Conservation (phyloP, 2,113 vertebrate genomes). For the Tragelaphus strepsiceros region DNA sequence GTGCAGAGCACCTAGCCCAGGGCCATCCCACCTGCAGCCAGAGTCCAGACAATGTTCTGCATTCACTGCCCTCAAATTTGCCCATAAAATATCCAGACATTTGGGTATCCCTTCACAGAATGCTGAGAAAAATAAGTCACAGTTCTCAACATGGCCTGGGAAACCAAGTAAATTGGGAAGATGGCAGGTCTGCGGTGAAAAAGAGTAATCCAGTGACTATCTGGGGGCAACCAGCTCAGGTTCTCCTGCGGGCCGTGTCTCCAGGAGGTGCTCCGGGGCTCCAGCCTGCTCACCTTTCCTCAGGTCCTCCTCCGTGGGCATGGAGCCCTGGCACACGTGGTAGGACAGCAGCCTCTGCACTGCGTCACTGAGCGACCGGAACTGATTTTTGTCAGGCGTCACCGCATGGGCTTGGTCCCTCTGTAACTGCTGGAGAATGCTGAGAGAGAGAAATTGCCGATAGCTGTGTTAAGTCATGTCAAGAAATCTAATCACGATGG, state of each 20-base stretch:
- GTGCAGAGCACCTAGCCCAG: too few species aligned
- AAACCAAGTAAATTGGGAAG: background rate
- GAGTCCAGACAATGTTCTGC: background rate
- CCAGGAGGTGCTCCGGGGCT: background rate
- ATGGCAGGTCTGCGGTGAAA: background rate
- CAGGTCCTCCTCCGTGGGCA: constrained; percentile 90
- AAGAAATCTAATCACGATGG: background rate
- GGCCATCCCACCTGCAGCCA: background rate
- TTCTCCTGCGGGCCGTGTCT: background rate
- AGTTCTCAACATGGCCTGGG: background rate
- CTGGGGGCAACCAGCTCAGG: background rate
- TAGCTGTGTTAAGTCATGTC: background rate
- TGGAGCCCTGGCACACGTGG: constrained; percentile 93
- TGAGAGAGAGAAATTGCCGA: constrained; percentile 65
- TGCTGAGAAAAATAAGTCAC: background rate
- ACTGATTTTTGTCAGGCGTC: constrained; percentile 84
- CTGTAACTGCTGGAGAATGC: constrained; percentile 91
- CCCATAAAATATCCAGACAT: background rate
- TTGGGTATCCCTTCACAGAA: background rate
- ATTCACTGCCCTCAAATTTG: background rate
- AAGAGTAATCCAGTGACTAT: background rate
- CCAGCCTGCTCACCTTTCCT: constrained; percentile 77
- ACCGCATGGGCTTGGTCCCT: constrained; percentile 88
- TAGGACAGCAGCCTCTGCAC: constrained; percentile 92
- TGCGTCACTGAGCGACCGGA: constrained; percentile 87